These are phyloP conservation scores for Lateolabrax maculatus DNA, from an alignment of 2,797 vertebrate genomes.

Conservation along the genomic window DNA sequence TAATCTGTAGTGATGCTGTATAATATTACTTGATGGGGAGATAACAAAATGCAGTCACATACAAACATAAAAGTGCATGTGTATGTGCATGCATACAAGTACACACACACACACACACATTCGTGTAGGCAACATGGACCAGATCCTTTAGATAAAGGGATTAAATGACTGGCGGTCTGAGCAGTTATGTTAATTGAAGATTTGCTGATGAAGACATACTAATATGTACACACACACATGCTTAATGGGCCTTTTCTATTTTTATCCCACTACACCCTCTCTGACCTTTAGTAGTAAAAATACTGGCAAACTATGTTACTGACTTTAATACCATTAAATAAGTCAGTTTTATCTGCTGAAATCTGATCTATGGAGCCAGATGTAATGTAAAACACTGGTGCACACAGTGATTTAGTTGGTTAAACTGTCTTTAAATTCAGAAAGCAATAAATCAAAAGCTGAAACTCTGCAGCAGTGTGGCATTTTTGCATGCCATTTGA, in stretches of 20 bases:
- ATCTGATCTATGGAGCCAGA: slow-evolving; percentile 23
- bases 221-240: no score
- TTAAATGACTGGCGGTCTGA: slow-evolving; percentile 75
- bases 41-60: slow-evolving; percentile 44
- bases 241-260: slow-evolving; percentile 78
- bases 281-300: slow-evolving; percentile 68
- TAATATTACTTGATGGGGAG: slow-evolving; percentile 57
- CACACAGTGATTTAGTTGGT: neutral
- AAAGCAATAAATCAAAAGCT: slow-evolving; percentile 9
- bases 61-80: slow-evolving; percentile 23
- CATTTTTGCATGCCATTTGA: neutral
- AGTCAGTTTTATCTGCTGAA: slow-evolving; percentile 18
- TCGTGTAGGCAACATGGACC: slow-evolving; percentile 32
- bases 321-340: slow-evolving; percentile 34
- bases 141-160: slow-evolving; percentile 79
- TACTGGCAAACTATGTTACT: slow-evolving; percentile 32
- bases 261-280: slow-evolving; percentile 60
- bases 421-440: slow-evolving; percentile 1
- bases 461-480: neutral
- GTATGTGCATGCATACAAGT: neutral
- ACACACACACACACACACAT: slow-evolving; percentile 12
- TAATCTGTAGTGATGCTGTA: slow-evolving; percentile 50
- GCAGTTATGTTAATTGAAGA: slow-evolving; percentile 81
- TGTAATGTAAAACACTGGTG: slow-evolving; percentile 3
- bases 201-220: slow-evolving; percentile 83